These are phyloP conservation scores for Diuraphis noxia DNA, from an alignment of 1,140 invertebrate species.

Conservation along the genomic window DNA sequence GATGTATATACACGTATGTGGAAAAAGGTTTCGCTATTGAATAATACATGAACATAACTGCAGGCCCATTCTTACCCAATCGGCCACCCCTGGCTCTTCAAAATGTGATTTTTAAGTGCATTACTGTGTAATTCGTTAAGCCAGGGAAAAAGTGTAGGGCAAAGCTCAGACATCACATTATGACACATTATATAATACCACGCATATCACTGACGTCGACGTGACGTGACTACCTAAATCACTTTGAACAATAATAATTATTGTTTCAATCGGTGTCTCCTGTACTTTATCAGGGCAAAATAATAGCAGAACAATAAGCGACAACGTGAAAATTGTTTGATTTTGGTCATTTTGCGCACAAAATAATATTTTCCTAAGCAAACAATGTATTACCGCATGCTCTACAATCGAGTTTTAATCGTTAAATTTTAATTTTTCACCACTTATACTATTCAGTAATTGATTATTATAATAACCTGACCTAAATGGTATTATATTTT, in stretches of 20 bases:
- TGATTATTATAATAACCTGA: background rate
- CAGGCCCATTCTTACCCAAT: background rate
- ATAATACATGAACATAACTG: conserved; percentile 33
- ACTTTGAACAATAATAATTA: background rate
- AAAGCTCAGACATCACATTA: background rate
- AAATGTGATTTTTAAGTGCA: conserved; percentile 46
- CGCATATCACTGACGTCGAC: background rate
- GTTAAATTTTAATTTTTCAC: background rate
- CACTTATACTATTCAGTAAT: background rate
- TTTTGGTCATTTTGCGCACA: conserved; percentile 20
- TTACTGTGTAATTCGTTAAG: conserved; percentile 39
- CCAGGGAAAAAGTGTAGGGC: background rate
- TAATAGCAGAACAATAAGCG: background rate
- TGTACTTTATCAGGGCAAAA: background rate
- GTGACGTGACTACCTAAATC: background rate
- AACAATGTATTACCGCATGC: background rate
- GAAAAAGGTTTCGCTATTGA: conserved; percentile 17
- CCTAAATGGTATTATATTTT: background rate
- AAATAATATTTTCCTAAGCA: background rate
- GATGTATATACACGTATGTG: background rate
- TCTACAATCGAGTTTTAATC: background rate
- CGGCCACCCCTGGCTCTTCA: background rate
- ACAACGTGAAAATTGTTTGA: conserved; percentile 7
- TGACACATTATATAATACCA: conserved; percentile 10
- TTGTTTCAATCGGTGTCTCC: background rate